Conservation (phyloP, 2,797 vertebrate genomes). For the Pseudochromis fuscus region DNA sequence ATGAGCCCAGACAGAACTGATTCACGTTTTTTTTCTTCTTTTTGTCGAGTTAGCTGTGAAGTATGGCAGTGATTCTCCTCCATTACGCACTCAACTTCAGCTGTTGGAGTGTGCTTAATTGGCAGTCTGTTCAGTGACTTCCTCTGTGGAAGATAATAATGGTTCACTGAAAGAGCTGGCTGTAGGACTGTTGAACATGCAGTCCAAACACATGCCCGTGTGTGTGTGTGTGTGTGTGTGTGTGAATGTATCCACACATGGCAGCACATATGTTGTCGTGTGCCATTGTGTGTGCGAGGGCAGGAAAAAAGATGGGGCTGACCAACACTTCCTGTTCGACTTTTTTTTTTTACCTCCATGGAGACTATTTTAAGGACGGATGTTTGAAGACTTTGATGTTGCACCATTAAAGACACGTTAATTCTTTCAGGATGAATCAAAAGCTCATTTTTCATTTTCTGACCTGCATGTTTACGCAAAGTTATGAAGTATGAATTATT, state of each 20-base stretch:
- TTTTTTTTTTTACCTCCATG: background rate
- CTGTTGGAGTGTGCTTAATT: constrained; percentile 46
- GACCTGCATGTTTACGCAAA: background rate
- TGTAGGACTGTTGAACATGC: constrained; percentile 21
- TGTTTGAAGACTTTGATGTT: background rate
- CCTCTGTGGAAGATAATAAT: constrained; percentile 58
- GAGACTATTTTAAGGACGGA: background rate
- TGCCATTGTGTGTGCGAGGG: constrained; percentile 18
- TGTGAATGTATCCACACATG: background rate
- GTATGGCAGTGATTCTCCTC: background rate
- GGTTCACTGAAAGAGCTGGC: constrained; percentile 42
- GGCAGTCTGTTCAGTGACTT: constrained; percentile 50
- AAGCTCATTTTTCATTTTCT: background rate
- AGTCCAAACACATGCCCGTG: constrained; percentile 13
- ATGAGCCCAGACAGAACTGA: constrained; percentile 9
- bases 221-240: constrained; percentile 21
- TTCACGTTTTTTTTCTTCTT: no score
- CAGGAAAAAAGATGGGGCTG: constrained; percentile 3
- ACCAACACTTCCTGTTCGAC: background rate
- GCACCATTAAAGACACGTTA: background rate
- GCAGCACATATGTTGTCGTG: constrained; percentile 16
- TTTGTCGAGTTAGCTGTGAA: constrained; percentile 33
- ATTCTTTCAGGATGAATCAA: background rate
- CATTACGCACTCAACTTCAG: constrained; percentile 51
- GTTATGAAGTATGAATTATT: constrained; percentile 1